Evolutionary conservation across 2,797 vertebrate genomes (phyloP).

Genomic region (Sylvia borin): DNA sequence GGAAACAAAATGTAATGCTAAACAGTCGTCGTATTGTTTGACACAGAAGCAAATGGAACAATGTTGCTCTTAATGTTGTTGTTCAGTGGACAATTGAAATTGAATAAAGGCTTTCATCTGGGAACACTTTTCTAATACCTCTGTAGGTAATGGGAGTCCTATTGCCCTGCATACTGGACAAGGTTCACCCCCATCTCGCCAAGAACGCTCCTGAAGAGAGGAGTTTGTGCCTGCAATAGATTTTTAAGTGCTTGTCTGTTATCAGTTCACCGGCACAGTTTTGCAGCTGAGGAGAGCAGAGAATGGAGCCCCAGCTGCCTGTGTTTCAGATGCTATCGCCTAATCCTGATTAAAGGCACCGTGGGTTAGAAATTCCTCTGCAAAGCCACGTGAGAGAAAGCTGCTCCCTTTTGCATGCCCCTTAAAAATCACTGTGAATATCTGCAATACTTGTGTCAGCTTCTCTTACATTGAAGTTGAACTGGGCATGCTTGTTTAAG

Average conservation of each 20-base stretch:
- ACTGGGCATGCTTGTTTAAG: neutral
- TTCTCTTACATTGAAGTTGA: neutral
- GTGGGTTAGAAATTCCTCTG: neutral
- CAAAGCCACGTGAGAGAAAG: neutral
- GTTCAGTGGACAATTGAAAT: slow-evolving; percentile 72
- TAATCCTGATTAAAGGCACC: neutral
- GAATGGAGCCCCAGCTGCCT: neutral
- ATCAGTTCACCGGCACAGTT: neutral
- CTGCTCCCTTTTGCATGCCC: neutral
- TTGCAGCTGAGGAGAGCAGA: neutral
- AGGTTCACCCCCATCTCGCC: neutral
- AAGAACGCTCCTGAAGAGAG: neutral
- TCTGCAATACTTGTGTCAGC: no score
- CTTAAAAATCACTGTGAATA: neutral
- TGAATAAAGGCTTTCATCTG: slow-evolving; percentile 79
- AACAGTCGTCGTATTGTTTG: slow-evolving; percentile 70
- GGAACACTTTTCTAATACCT: slow-evolving; percentile 73
- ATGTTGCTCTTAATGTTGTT: slow-evolving; percentile 66
- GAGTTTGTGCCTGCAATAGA: neutral
- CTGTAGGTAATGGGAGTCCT: slow-evolving; percentile 69
- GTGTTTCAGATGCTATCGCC: neutral
- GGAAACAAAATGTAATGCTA: slow-evolving; percentile 56
- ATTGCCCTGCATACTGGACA: neutral
- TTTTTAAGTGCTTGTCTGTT: neutral
- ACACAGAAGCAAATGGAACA: slow-evolving; percentile 76